Evolutionary conservation across 2,113 vertebrate species (phyloP).

Genomic region (Sminthopsis crassicaudata): DNA sequence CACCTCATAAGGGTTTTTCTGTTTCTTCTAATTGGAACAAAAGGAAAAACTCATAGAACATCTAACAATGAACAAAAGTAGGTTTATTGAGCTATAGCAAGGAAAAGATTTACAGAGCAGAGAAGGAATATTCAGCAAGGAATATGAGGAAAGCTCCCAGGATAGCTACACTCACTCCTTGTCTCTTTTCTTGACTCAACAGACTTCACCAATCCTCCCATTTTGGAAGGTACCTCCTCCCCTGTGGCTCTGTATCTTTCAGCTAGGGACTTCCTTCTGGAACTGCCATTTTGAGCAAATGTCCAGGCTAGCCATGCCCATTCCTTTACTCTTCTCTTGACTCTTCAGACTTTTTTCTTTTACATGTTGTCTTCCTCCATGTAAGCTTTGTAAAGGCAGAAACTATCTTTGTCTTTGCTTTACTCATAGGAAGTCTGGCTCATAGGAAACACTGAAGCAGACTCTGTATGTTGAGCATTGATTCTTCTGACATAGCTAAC

Average conservation of each 20-base stretch:
- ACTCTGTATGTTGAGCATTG: background rate
- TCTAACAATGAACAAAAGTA: background rate
- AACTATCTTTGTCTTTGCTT: too few species aligned
- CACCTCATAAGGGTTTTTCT: background rate
- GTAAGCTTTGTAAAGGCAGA: too few species aligned
- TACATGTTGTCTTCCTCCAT: too few species aligned
- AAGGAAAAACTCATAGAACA: background rate
- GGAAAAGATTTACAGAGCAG: background rate
- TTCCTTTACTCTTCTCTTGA: background rate
- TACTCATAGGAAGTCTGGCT: too few species aligned
- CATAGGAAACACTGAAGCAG: background rate
- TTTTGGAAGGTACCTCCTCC: background rate
- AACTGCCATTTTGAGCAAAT: too few species aligned
- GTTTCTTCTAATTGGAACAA: background rate
- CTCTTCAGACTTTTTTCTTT: background rate
- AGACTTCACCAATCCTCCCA: background rate
- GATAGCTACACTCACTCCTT: background rate
- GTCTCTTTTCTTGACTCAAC: background rate
- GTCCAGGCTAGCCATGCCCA: background rate
- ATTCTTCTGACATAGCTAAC: background rate
- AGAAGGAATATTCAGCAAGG: background rate
- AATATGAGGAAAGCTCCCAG: background rate
- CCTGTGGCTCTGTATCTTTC: background rate
- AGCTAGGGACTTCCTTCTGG: background rate
- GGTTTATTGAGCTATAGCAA: background rate